Evolutionary conservation across 2,888 invertebrate genomes (phyloP).

Genomic region (Nomada fabriciana): DNA sequence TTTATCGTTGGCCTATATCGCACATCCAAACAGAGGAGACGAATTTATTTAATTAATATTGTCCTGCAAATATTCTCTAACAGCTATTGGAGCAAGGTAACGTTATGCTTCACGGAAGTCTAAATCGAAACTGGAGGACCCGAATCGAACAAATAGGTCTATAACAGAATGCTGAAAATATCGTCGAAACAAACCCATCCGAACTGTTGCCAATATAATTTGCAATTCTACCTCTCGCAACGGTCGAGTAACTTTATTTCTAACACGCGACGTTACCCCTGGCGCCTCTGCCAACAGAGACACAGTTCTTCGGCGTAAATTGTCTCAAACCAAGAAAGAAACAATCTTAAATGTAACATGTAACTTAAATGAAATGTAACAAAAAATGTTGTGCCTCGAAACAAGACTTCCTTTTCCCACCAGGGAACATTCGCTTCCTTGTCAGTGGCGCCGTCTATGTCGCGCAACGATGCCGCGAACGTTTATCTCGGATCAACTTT

Average conservation of each 20-base stretch:
- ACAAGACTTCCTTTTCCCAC: too few species aligned
- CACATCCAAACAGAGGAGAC: too few species aligned
- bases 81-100: too few species aligned
- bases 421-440: background rate
- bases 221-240: background rate
- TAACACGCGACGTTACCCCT: background rate
- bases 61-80: too few species aligned
- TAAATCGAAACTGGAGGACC: too few species aligned
- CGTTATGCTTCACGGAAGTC: too few species aligned
- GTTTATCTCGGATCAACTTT: constrained; percentile 1
- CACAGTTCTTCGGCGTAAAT: background rate
- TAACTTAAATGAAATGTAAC: background rate
- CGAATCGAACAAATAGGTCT: background rate
- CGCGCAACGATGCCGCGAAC: background rate
- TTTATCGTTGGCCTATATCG: too few species aligned
- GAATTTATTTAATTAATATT: too few species aligned
- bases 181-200: background rate
- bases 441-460: constrained; percentile 19
- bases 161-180: constrained; percentile 10
- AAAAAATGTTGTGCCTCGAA: too few species aligned
- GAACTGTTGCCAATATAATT: constrained; percentile 24
- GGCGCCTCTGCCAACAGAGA: background rate
- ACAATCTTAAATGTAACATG: background rate
- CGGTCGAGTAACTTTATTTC: background rate
- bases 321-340: background rate